Percentiles rank a stretch among this genome's conserved stretches.
These are phyloP conservation scores for Platalea minor DNA, from an alignment of 2,797 vertebrate genomes.

Conservation along the genomic window DNA sequence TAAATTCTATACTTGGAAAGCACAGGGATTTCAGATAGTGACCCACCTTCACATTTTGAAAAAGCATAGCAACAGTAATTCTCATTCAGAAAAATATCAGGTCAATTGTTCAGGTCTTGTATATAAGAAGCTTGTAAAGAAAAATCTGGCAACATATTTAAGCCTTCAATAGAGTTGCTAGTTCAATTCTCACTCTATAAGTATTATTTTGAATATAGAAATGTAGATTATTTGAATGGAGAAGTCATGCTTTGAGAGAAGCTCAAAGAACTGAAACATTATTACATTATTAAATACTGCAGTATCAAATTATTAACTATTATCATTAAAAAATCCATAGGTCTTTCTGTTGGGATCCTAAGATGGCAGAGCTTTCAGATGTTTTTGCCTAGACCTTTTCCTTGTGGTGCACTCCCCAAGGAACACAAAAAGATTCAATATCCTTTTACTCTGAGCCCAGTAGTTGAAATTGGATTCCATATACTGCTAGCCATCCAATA, in stretches of 20 bases:
- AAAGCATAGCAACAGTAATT: not conserved
- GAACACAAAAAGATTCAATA: not conserved
- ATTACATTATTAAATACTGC: not conserved
- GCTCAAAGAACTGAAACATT: not conserved
- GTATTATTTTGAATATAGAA: not conserved
- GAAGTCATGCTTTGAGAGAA: not conserved
- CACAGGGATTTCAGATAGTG: not conserved
- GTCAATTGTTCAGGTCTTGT: not conserved
- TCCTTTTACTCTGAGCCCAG: not conserved
- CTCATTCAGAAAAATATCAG: not conserved
- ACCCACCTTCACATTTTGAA: not conserved
- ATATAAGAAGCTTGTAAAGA: not conserved
- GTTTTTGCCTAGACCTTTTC: not conserved
- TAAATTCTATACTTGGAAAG: not conserved
- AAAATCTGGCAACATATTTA: not conserved
- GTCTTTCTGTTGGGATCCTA: not conserved
- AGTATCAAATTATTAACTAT: not conserved
- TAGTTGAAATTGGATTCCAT: not conserved
- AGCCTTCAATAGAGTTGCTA: not conserved
- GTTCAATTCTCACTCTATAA: not conserved
- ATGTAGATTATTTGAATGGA: not conserved
- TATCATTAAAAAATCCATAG: not conserved
- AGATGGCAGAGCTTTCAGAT: not conserved
- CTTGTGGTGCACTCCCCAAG: not conserved
- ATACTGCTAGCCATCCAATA: not conserved